A percentile compares a stretch with the other conserved stretches of the same genome.
phyloP scores from a whole-genome alignment of 1,140 invertebrate genomes.

The Drusus annulatus region DNA sequence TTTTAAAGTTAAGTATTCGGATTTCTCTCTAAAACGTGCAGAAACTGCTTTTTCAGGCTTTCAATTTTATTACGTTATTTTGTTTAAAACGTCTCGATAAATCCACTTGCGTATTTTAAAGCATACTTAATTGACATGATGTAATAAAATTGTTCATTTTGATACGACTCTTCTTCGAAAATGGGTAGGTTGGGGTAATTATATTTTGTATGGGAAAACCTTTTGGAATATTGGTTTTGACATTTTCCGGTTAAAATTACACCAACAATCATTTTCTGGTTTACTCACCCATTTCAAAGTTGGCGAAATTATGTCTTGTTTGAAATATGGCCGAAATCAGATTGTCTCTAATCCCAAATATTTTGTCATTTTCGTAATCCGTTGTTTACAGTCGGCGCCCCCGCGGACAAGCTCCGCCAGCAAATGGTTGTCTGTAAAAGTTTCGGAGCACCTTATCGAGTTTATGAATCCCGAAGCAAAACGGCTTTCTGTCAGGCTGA shows the following conservation, averaged over 20 bases:
- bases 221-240: no score
- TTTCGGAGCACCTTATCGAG: conserved; percentile 50
- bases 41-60: no score
- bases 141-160: background rate
- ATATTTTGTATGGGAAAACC: no score
- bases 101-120: background rate
- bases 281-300: no score
- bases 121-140: background rate
- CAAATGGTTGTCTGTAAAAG: conserved; percentile 51
- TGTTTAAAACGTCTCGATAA: background rate
- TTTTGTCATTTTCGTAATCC: conserved; percentile 19
- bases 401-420: conserved; percentile 23
- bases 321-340: conserved; percentile 17
- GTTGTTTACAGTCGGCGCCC: conserved; percentile 21
- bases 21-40: no score
- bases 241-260: no score
- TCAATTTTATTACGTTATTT: background rate
- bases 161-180: no score
- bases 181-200: no score
- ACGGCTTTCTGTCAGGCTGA: conserved; percentile 49
- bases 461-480: conserved; percentile 51
- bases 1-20: background rate
- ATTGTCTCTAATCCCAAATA: conserved; percentile 15
- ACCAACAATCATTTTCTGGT: no score
- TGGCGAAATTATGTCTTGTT: background rate